A percentile compares a stretch with the other conserved stretches of the same genome.
Evolutionary conservation across 2,113 vertebrate genomes (phyloP).

Genomic region (Dicerorhinus sumatrensis): DNA sequence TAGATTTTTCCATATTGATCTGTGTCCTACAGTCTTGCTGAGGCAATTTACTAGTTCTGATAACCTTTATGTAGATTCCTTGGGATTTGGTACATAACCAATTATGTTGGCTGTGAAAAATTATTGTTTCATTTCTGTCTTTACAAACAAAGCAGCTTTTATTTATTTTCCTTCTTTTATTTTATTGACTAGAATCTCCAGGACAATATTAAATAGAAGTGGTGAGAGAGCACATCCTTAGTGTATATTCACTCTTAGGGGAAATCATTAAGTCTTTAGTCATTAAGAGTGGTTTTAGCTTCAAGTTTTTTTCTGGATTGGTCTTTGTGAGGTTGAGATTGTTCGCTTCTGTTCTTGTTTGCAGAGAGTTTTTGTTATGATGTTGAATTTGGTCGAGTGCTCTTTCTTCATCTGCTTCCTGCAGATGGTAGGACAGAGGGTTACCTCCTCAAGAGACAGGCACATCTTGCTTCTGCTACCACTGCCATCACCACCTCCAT

Average conservation of each 20-base stretch:
- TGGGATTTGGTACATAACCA: neutral
- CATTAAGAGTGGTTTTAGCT: neutral
- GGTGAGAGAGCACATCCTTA: neutral
- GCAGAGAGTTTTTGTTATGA: neutral
- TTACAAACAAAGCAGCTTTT: neutral
- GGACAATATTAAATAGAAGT: neutral
- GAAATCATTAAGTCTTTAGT: neutral
- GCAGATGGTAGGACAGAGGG: too few species aligned
- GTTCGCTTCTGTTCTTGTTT: neutral
- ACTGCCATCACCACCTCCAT: rapidly evolving
- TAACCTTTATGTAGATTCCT: neutral
- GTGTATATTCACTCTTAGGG: too few species aligned
- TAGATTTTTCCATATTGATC: neutral
- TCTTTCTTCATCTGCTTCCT: neutral
- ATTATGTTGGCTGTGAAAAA: neutral
- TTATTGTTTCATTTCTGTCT: neutral
- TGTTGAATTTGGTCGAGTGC: neutral
- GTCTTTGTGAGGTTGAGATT: neutral
- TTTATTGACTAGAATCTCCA: neutral
- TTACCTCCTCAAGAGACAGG: neutral
- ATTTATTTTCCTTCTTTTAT: neutral
- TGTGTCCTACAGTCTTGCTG: neutral
- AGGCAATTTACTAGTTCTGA: neutral
- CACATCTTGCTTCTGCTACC: neutral
- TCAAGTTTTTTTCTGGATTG: neutral